phyloP scores from a whole-genome alignment of 2,888 invertebrate genomes.

The Pyralis farinalis region DNA sequence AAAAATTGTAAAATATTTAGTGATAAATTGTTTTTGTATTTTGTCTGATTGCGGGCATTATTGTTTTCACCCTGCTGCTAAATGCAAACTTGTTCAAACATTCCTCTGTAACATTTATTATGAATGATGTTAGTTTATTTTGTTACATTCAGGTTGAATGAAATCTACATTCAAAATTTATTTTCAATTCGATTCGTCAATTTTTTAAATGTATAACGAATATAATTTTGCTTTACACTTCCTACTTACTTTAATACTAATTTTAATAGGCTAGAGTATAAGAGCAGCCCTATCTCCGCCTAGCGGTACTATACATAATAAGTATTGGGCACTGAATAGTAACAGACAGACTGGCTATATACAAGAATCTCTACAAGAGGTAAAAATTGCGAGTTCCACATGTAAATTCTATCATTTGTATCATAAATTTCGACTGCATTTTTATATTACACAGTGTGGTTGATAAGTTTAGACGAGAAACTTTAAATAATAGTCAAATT shows the following conservation, averaged over 20 bases:
- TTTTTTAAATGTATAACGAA: too few relatives aligned
- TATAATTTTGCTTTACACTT: too few relatives aligned
- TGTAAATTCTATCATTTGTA: neutral
- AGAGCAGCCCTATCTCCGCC: slow-evolving; percentile 45
- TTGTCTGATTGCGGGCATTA: neutral
- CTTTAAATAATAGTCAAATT: too few relatives aligned
- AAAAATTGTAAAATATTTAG: slow-evolving; percentile 18
- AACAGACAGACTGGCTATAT: slow-evolving; percentile 67
- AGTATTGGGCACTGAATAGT: slow-evolving; percentile 50
- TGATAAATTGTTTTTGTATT: neutral
- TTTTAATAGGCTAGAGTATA: slow-evolving; percentile 18
- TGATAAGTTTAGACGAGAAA: neutral
- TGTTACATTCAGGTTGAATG: too few relatives aligned
- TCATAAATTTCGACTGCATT: neutral
- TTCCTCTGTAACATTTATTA: slow-evolving; percentile 9
- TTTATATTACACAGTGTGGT: neutral
- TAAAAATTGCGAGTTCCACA: slow-evolving; percentile 8
- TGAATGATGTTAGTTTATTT: neutral
- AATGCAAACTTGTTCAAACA: slow-evolving; percentile 7
- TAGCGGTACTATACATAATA: slow-evolving; percentile 45
- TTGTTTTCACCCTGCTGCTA: neutral
- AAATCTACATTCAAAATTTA: too few relatives aligned
- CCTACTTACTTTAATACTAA: neutral
- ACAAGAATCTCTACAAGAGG: slow-evolving; percentile 73
- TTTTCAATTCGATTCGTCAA: too few relatives aligned